Evolutionary conservation across 2,888 invertebrate genomes (phyloP), one percentile per base, ranked within the genome.

Genomic region (Spialia ferax): DNA sequence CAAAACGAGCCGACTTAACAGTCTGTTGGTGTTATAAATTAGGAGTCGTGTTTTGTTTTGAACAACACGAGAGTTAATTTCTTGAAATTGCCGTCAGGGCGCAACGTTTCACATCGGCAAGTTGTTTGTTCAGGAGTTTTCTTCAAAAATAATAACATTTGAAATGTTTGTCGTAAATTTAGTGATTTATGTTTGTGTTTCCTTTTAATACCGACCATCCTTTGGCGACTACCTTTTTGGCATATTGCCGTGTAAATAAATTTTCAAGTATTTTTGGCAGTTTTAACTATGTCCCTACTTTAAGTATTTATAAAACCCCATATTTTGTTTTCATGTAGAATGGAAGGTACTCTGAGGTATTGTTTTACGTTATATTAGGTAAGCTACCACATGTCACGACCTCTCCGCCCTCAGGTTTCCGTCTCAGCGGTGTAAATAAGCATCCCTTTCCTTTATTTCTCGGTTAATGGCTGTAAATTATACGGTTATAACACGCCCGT

Each of bases 201-300:
- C 85, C 85, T 80, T 68, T 81, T 78, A 80, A 78, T 79, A 80
- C 82, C 83, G 80, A 79, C 85, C 84, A 84, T 85, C 86, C 86
- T 85, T 80, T 84, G 78, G 81, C 77, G 83, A 80, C 85, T 83
- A 88, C 86, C 89, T 86, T 87, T 87, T 85, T 74, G 80, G 79
- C 76, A 84, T n/a, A n/a, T 81, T 82, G 86, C 81, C 84, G 86
- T 86, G 89, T 88, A 89, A 89, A 91, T 91, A 91, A 87, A 83
- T 83, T 82, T 78, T 82, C 78, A 81, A 85, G 89, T 88, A 7
- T 20, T 50, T 45, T 88, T 85, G 83, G 85, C 82, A 81, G 84
- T 87, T 87, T 23, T 45, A 8, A n/a, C 18, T 18, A 45, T 18
- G 45, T 45, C 5, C 35, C 10, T 35, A 11, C 13, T 35, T 35